phyloP scores from a whole-genome alignment of 2,113 vertebrate species.

The Onychostruthus taczanowskii region DNA sequence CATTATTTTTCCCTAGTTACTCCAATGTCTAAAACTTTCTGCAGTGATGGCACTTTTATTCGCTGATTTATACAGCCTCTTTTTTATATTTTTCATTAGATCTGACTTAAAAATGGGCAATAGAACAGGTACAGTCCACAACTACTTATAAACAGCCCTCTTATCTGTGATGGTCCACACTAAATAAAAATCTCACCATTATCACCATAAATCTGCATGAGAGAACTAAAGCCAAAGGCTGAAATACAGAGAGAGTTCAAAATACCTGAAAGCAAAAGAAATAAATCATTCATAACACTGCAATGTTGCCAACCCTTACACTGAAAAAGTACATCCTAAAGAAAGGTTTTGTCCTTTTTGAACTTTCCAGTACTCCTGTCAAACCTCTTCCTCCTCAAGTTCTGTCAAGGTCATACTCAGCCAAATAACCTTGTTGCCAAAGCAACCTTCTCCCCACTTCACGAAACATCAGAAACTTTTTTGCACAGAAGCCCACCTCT shows the following conservation, averaged over 20 bases:
- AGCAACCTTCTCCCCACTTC: background rate
- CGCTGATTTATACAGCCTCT: background rate
- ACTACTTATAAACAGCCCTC: background rate
- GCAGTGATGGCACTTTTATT: background rate
- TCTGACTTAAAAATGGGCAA: background rate
- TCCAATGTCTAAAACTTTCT: background rate
- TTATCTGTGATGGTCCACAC: background rate
- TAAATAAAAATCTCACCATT: background rate
- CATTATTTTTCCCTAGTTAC: background rate
- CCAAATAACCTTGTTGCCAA: background rate
- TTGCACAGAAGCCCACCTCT: background rate
- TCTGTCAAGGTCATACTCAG: background rate
- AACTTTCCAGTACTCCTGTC: background rate
- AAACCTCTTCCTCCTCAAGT: background rate
- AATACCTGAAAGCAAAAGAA: background rate
- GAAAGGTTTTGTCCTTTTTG: background rate
- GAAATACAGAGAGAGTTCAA: background rate
- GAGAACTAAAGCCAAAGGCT: background rate
- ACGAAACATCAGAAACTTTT: background rate
- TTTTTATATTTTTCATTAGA: background rate
- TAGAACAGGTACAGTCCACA: background rate
- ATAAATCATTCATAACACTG: background rate
- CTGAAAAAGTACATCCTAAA: background rate
- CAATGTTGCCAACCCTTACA: background rate
- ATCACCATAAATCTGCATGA: background rate